phyloP scores from a whole-genome alignment of 2,888 invertebrate species.

The Ditula angustiorana region DNA sequence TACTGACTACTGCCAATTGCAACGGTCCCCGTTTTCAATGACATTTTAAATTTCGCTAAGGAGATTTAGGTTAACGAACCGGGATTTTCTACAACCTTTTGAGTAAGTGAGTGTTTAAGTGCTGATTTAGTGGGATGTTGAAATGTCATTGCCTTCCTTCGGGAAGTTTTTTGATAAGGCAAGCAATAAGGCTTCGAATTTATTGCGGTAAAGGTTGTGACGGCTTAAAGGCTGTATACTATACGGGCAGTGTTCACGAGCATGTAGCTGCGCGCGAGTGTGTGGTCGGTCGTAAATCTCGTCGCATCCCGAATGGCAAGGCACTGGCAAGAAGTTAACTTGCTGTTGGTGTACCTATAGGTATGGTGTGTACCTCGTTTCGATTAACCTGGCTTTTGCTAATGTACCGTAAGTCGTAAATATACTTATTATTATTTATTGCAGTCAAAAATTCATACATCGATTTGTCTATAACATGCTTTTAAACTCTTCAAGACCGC shows the following conservation, averaged over 20 bases:
- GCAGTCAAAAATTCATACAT: no score
- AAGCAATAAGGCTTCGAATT: constrained; percentile 15
- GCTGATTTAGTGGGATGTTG: not conserved
- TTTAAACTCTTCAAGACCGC: no score
- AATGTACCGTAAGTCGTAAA: no score
- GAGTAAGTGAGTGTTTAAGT: not conserved
- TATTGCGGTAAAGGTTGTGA: constrained; percentile 17
- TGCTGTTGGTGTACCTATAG: not conserved
- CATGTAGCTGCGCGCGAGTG: constrained; percentile 46
- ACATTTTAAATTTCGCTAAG: constrained; percentile 30
- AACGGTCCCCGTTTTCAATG: constrained; percentile 29
- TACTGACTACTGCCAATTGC: constrained; percentile 30
- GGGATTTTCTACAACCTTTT: not conserved
- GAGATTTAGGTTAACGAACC: constrained; percentile 24
- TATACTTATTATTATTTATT: no score
- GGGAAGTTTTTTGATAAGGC: constrained; percentile 5
- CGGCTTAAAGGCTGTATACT: constrained; percentile 42
- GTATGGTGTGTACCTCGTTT: constrained; percentile 5
- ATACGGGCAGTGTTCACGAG: constrained; percentile 44
- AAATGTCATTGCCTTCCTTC: constrained; percentile 10
- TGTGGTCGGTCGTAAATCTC: constrained; percentile 60
- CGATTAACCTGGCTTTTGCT: constrained; percentile 1
- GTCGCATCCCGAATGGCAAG: constrained; percentile 44
- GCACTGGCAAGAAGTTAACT: not conserved
- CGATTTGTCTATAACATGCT: no score